phyloP scores from a whole-genome alignment of 2,888 invertebrate species.

The Hyalella azteca region DNA sequence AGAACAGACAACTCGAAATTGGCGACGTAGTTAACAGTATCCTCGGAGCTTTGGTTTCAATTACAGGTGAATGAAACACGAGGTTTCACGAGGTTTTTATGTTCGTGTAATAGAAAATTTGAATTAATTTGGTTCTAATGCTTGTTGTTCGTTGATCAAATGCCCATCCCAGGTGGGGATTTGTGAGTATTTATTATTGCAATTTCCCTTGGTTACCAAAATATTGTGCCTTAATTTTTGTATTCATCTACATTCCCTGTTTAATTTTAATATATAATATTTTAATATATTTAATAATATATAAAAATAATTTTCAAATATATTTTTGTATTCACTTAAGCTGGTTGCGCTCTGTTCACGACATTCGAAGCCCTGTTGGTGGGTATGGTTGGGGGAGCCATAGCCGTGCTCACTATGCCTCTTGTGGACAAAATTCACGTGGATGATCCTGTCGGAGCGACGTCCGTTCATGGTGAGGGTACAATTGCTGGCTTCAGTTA shows the following conservation, averaged over 20 bases:
- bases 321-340: conserved; percentile 63
- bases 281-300: neutral
- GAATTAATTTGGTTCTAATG: no score
- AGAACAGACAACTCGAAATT: conserved; percentile 66
- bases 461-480: conserved; percentile 77
- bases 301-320: neutral
- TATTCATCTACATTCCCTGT: neutral
- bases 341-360: conserved; percentile 83
- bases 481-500: no score
- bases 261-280: neutral
- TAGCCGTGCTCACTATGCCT: conserved; percentile 76
- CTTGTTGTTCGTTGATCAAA: no score
- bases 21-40: conserved; percentile 87
- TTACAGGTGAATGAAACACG: conserved; percentile 83
- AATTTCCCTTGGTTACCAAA: no score
- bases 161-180: no score
- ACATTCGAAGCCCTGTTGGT: conserved; percentile 87
- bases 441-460: conserved; percentile 91
- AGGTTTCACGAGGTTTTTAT: no score
- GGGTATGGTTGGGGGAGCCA: conserved; percentile 77
- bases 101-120: no score
- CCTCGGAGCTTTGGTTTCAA: conserved; percentile 82
- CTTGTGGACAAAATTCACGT: conserved; percentile 78
- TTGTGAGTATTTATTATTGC: no score
- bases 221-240: neutral